Evolutionary conservation across 2,797 vertebrate species (phyloP), one percentile per base, ranked within the genome.

Genomic region (Leptodactylus fallax): DNA sequence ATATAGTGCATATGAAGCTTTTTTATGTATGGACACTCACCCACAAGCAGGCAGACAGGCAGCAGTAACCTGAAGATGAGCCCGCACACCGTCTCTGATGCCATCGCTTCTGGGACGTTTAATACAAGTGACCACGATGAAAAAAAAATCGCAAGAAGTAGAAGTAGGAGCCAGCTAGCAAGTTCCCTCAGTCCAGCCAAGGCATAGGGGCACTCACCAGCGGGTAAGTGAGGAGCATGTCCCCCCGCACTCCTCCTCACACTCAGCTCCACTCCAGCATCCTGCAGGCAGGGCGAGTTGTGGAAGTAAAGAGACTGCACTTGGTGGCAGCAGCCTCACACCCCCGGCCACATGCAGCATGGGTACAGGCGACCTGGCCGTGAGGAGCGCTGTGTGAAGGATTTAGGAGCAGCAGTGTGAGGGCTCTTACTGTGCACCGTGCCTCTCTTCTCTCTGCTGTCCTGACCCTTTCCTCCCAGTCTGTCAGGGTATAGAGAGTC

Each of bases 11-110:
- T 5, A 51, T 51, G 49, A 51, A 51, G 49, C 49, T 25, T 17
- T 17, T 36, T 36, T 4, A 36, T 36, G 11, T 11, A 47, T 21
- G 9, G 17, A 6, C 83, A 94, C 97, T 95, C 94, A 99, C 98
- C 97, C 90, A 96, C 96, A 92, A 96, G 95, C 81, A 99, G 94
- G 93, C 98, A 99, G 81, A 97, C 65, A 23, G 98, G 98, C 88
- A 99, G 95, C 90, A 99, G 95, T 71, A 99, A 93, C 92, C 98
- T 96, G 95, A 99, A 99, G 94, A 97, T 93, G 90, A 99, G 94
- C 85, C 97, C 98, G 92, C 97, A 99, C 92, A 97, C 96, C 93
- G 97, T 96, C 93, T 99, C 96, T 79, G 97, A 98, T 93, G 97
- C 98, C 98, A 99, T 99, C 90, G 92, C 93, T 93, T 90, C 17